A percentile compares a stretch with the other conserved stretches of the same genome.
These are phyloP conservation scores for Erpobdella octoculata DNA, from an alignment of 2,888 invertebrate genomes.

Conservation along the genomic window DNA sequence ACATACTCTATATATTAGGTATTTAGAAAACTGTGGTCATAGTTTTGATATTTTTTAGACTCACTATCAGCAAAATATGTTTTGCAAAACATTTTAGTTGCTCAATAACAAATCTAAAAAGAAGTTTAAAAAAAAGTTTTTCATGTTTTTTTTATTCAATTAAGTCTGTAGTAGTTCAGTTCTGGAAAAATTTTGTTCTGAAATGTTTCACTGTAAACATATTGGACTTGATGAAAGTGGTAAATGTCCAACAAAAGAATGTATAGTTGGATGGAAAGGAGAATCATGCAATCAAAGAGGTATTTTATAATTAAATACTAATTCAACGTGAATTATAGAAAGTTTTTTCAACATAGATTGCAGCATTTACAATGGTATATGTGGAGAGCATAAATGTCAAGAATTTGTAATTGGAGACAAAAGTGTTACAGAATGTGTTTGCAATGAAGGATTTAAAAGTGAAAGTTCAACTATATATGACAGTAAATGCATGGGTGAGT, in stretches of 20 bases:
- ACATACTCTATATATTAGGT: no score
- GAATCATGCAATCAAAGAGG: background rate
- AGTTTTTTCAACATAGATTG: background rate
- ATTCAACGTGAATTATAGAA: background rate
- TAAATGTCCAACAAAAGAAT: background rate
- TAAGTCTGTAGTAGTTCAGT: background rate
- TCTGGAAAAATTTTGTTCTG: background rate
- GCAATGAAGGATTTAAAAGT: background rate
- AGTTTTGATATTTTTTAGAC: no score
- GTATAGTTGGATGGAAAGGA: background rate
- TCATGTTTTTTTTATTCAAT: background rate
- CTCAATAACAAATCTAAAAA: no score
- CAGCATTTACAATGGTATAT: background rate
- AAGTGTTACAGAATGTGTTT: background rate
- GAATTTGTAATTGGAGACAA: background rate
- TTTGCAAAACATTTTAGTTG: no score
- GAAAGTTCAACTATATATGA: no score
- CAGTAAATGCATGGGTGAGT: no score
- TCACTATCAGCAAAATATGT: no score
- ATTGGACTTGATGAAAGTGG: background rate
- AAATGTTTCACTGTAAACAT: background rate
- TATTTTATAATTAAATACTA: background rate
- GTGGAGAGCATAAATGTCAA: background rate
- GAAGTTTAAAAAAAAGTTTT: no score
- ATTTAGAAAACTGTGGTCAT: no score